These are phyloP conservation scores for Drosophila repletoides DNA, from an alignment of 1,140 invertebrate species.

Conservation along the genomic window DNA sequence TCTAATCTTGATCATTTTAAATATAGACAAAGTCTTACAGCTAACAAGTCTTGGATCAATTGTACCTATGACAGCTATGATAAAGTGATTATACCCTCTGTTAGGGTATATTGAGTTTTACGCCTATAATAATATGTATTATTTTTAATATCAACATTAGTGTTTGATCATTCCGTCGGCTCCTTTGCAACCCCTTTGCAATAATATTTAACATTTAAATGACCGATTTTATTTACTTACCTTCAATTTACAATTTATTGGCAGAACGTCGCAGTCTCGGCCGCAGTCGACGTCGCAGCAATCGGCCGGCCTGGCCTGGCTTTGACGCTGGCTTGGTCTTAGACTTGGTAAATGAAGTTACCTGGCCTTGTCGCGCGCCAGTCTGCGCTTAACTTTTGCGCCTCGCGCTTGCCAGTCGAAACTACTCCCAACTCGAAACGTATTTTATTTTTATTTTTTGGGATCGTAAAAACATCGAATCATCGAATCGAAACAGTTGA, in stretches of 20 bases:
- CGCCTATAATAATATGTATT: no score
- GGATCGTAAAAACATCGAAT: slow-evolving; percentile 22
- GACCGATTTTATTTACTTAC: slow-evolving; percentile 24
- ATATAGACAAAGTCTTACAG: no score
- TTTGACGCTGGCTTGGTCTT: slow-evolving; percentile 10
- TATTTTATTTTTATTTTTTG: no score
- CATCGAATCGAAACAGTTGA: neutral
- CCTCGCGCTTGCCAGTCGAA: slow-evolving; percentile 38
- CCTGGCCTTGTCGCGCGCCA: slow-evolving; percentile 71
- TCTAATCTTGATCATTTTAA: no score
- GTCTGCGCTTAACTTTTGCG: slow-evolving; percentile 61
- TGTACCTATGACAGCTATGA: no score
- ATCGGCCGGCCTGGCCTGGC: slow-evolving; percentile 5
- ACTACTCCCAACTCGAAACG: neutral
- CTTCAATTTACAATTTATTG: slow-evolving; percentile 43
- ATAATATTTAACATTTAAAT: neutral
- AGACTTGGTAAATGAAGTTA: slow-evolving; percentile 69
- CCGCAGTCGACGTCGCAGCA: no score
- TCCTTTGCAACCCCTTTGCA: slow-evolving; percentile 18
- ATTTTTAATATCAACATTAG: slow-evolving; percentile 16
- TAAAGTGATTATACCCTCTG: no score
- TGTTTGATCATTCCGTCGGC: slow-evolving; percentile 25
- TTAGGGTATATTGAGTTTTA: no score
- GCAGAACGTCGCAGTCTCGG: slow-evolving; percentile 4
- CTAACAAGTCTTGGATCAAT: no score